These are phyloP conservation scores for Tetraodon nigroviridis DNA, from an alignment of 2,113 vertebrate genomes.

Conservation along the genomic window DNA sequence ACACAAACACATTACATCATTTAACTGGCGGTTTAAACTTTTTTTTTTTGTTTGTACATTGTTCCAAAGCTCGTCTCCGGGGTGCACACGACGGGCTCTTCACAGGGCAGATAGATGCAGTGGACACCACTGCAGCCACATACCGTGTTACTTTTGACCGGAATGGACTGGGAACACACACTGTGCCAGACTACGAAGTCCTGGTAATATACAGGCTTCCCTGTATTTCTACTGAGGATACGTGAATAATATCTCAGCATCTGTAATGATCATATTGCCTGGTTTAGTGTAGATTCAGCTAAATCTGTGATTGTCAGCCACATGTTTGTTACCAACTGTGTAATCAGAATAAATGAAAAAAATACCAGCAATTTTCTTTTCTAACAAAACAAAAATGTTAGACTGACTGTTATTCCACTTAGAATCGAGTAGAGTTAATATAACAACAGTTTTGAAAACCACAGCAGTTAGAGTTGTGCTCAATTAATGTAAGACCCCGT, in stretches of 20 bases:
- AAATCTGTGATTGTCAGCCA: no score
- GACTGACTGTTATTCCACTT: not conserved
- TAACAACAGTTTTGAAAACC: no score
- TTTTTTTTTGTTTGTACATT: not conserved
- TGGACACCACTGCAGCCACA: conserved; percentile 93
- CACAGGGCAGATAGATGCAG: conserved; percentile 96
- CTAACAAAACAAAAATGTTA: not conserved
- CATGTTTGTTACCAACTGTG: no score
- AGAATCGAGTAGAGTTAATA: not conserved
- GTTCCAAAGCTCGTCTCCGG: conserved; percentile 83
- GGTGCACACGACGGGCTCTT: conserved; percentile 94
- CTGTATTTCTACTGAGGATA: no score
- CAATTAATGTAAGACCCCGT: not conserved
- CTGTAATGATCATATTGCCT: no score
- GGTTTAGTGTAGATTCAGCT: no score
- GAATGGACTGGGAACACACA: conserved; percentile 93
- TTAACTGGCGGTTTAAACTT: not conserved
- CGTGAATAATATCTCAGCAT: no score
- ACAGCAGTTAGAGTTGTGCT: no score
- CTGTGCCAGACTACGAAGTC: conserved; percentile 97
- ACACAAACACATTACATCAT: not conserved
- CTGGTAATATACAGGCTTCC: conserved; percentile 77
- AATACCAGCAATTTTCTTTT: not conserved
- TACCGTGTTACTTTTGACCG: conserved; percentile 98
- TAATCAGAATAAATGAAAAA: not conserved